phyloP scores from a whole-genome alignment of 2,888 invertebrate genomes.

The Mesorhabditis belari region DNA sequence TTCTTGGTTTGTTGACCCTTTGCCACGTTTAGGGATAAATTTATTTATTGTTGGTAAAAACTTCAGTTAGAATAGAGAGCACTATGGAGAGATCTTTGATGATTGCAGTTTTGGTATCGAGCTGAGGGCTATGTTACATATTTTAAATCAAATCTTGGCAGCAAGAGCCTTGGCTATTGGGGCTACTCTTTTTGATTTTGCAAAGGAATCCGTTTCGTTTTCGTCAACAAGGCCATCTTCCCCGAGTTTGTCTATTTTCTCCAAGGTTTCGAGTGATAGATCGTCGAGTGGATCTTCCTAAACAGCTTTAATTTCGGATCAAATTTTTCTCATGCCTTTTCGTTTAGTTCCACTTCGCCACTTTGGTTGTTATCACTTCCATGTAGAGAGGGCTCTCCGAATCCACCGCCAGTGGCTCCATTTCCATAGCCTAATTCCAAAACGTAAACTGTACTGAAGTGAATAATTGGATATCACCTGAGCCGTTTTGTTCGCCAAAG shows the following conservation, averaged over 20 bases:
- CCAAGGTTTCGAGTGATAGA: not conserved
- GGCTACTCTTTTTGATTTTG: not conserved
- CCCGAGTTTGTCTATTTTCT: not conserved
- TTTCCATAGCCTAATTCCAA: too few species aligned
- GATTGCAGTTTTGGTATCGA: too few species aligned
- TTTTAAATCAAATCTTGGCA: too few species aligned
- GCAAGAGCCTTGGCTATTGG: not conserved
- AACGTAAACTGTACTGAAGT: too few species aligned
- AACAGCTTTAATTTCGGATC: not conserved
- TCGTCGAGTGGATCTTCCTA: not conserved
- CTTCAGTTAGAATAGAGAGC: too few species aligned
- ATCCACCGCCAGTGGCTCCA: not conserved
- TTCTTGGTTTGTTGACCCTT: too few species aligned
- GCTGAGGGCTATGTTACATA: too few species aligned
- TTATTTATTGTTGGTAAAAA: too few species aligned
- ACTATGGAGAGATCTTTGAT: too few species aligned
- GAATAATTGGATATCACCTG: not conserved
- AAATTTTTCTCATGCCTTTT: not conserved
- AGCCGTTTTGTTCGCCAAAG: not conserved
- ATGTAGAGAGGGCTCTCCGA: too few species aligned
- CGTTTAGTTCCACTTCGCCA: not conserved
- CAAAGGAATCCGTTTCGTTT: not conserved
- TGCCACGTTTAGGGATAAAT: too few species aligned
- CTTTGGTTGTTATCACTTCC: not conserved
- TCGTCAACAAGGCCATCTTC: not conserved